Percentiles rank a stretch among this genome's conserved stretches.
Conservation (phyloP, 2,113 vertebrate genomes). For the Urocolius indicus region DNA sequence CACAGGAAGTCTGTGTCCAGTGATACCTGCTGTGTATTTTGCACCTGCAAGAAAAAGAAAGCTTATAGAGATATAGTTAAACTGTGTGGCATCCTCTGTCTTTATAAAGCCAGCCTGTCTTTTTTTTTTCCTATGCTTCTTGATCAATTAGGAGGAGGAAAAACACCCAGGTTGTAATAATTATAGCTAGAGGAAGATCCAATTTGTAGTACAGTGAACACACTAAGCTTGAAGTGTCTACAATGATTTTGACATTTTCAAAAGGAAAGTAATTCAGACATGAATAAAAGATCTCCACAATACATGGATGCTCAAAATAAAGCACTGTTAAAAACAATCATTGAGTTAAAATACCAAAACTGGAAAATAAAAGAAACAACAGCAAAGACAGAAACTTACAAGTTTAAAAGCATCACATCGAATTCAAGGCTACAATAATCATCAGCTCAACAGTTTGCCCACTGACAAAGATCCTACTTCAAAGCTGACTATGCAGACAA, state of each 20-base stretch:
- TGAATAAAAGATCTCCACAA: slow-evolving; percentile 3
- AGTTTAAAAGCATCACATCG: not conserved
- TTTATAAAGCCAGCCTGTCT: not conserved
- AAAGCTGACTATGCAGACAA: not conserved
- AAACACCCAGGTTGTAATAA: not conserved
- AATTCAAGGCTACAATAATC: not conserved
- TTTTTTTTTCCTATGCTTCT: not conserved
- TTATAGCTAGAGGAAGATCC: not conserved
- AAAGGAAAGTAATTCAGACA: not conserved
- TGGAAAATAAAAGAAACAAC: not conserved
- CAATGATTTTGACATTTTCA: not conserved
- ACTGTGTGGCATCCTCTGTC: not conserved
- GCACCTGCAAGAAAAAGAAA: not conserved
- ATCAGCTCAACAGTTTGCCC: not conserved
- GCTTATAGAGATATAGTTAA: not conserved
- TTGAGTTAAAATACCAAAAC: not conserved
- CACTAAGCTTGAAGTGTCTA: not conserved
- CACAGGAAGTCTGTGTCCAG: not conserved
- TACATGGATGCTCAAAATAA: not conserved
- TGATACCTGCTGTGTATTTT: not conserved
- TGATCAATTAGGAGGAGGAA: not conserved
- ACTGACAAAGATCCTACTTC: not conserved
- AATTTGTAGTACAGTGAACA: not conserved
- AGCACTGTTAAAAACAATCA: not conserved
- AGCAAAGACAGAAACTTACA: not conserved